Evolutionary conservation across 2,888 invertebrate genomes (phyloP), one percentile per base, ranked within the genome.

Genomic region (Drosophila subsilvestris): DNA sequence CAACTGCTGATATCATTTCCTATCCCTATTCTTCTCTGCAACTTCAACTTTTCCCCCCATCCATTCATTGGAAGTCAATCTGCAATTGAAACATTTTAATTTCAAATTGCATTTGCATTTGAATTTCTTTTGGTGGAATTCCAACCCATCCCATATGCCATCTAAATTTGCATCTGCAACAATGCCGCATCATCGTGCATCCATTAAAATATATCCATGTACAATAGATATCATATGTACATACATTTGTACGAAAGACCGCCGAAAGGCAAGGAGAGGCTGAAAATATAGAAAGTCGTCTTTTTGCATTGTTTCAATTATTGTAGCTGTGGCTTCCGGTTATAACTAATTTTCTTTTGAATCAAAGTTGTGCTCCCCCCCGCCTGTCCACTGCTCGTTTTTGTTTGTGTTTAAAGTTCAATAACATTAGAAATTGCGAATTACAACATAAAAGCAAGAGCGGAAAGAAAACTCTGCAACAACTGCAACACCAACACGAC

Each of bases 371-470:
- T 83, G 18, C 29, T 17, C 2, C 12, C 49, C 2, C 20, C 14
- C 14, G 48, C 43, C 57, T 12, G n/a, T 45, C 17, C 10, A 3
- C 61, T 62, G 42, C 62, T 63, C 61, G 59, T 69, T 75, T 48
- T 56, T 63, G 49, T 74, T 77, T 76, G 81, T 68, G 67, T 76
- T 87, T 83, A 80, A 87, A 90, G 90, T 90, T 90, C 90, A 90
- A 89, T 90, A 90, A 90, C 90, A 84, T 87, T 84, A 81, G 80
- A 88, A 87, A 80, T 87, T 69, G 80, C 81, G 86, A 80, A 84
- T 82, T 82, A 84, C 77, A 82, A 75, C 73, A 80, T 65, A 75
- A 72, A 75, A 68, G 61, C 48, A 12, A 44, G 37, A 54, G 66
- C 44, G 53, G 49, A 53, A 53, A 57, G 55, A 63, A 58, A 74